Conservation (phyloP, 1,140 invertebrate genomes). For the Paraescarpia echinospica region DNA sequence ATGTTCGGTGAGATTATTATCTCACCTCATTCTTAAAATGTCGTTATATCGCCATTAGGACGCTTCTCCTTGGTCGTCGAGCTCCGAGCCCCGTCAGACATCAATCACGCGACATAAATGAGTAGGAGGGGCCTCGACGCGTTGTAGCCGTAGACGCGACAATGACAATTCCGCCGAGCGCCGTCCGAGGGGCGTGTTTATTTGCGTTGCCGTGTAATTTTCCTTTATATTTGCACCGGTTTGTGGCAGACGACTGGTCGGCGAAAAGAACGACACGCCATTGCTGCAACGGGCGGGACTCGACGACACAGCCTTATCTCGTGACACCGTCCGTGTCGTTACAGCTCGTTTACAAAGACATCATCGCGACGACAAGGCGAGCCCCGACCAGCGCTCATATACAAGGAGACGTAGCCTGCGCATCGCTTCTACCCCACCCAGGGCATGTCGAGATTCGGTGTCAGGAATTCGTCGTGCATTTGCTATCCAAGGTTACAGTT, state of each 20-base stretch:
- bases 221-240: not conserved
- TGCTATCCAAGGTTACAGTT: not conserved
- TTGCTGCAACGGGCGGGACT: not conserved
- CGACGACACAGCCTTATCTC: not conserved
- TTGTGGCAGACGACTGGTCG: not conserved
- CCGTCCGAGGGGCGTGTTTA: not conserved
- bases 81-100: not conserved
- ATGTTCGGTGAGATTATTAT: not conserved
- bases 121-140: not conserved
- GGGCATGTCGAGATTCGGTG: not conserved
- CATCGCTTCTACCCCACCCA: not conserved
- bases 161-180: not conserved
- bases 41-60: not conserved
- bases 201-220: conserved; percentile 5
- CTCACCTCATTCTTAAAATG: not conserved
- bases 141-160: not conserved
- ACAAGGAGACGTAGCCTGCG: not conserved
- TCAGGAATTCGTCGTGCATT: not conserved
- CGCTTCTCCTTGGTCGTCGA: not conserved
- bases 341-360: conserved; percentile 5
- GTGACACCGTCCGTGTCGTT: not conserved
- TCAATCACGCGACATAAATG: not conserved
- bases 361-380: not conserved
- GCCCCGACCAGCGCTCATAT: not conserved
- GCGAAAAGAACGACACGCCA: not conserved